Conservation (phyloP, 1,140 invertebrate genomes). For the Pygmarrhopalites habei region DNA sequence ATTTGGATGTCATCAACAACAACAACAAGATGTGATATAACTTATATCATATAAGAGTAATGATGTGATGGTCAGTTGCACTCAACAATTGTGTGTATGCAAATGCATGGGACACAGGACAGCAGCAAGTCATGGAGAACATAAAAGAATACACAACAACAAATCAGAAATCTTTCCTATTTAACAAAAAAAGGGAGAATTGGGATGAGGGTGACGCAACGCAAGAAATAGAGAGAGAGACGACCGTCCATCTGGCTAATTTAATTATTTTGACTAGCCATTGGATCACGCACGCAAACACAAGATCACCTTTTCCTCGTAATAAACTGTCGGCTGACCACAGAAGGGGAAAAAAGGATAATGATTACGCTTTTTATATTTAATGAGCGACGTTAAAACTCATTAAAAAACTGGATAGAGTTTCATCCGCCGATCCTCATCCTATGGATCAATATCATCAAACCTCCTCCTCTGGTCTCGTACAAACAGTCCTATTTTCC, state of each 20-base stretch:
- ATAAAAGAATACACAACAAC: neutral
- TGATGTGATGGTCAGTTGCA: neutral
- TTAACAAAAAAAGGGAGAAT: too few relatives aligned
- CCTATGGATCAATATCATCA: neutral
- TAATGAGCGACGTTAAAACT: constrained; percentile 21
- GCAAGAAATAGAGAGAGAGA: too few relatives aligned
- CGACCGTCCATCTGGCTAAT: neutral
- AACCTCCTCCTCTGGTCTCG: neutral
- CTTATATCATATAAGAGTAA: too few relatives aligned
- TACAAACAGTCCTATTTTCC: neutral
- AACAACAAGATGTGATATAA: too few relatives aligned
- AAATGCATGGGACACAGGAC: neutral
- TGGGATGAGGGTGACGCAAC: too few relatives aligned
- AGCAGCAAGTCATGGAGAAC: neutral
- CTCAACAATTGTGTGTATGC: neutral
- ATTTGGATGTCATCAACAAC: too few relatives aligned
- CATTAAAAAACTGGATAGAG: constrained; percentile 16
- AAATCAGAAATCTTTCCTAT: neutral
- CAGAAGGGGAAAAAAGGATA: constrained; percentile 7
- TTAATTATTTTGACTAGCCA: too few relatives aligned
- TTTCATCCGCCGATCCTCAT: neutral
- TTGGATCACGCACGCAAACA: too few relatives aligned
- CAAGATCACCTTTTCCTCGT: neutral
- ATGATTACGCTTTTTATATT: constrained; percentile 27
- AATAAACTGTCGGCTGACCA: neutral